Conservation (phyloP, 2,888 invertebrate genomes). For the Holacanthella duospinosa region DNA sequence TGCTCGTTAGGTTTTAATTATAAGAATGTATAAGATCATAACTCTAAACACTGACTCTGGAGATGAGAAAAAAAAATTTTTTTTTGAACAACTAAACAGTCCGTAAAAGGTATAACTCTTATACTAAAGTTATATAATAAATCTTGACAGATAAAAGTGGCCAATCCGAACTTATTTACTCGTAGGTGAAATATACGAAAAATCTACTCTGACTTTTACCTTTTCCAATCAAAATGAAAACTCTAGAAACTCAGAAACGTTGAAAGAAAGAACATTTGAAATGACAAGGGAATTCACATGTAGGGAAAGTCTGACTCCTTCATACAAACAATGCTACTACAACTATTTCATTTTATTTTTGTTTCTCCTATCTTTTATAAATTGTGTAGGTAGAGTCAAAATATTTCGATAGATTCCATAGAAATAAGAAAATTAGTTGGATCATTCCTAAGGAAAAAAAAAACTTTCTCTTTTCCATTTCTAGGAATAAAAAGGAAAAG, state of each 20-base stretch:
- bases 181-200: no score
- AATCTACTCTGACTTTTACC: neutral
- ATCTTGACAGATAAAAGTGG: neutral
- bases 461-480: no score
- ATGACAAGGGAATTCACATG: neutral
- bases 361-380: neutral
- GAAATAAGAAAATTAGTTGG: no score
- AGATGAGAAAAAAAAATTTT: no score
- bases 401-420: no score
- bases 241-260: neutral
- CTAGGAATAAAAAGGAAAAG: neutral
- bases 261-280: neutral
- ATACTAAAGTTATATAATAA: neutral
- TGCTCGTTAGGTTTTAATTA: neutral
- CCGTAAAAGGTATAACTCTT: no score
- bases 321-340: neutral
- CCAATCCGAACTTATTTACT: neutral
- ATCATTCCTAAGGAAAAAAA: no score
- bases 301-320: neutral
- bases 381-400: neutral
- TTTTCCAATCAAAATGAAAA: neutral
- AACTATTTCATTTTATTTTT: neutral
- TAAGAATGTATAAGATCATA: neutral
- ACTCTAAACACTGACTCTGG: no score
- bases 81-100: no score